phyloP scores from a whole-genome alignment of 1,140 invertebrate genomes.

The Drosophila lacteicornis region DNA sequence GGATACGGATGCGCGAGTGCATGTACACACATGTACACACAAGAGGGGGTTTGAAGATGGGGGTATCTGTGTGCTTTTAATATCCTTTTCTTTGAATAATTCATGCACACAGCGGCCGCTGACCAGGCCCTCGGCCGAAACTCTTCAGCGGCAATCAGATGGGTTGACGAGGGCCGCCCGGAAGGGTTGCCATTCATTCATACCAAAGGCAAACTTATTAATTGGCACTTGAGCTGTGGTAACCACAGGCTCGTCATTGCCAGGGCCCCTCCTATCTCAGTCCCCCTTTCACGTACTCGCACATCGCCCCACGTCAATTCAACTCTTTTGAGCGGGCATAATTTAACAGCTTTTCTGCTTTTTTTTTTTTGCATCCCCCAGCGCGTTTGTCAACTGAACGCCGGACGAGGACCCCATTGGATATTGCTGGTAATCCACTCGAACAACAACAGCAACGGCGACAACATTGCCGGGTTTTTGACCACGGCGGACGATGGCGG shows the following conservation, averaged over 20 bases:
- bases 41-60: slow-evolving; percentile 5
- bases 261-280: slow-evolving; percentile 1
- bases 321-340: slow-evolving; percentile 76
- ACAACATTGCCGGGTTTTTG: slow-evolving; percentile 42
- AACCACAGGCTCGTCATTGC: slow-evolving; percentile 40
- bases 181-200: slow-evolving; percentile 62
- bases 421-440: slow-evolving; percentile 75
- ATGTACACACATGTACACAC: slow-evolving; percentile 1
- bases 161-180: slow-evolving; percentile 57
- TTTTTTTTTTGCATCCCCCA: slow-evolving; percentile 25
- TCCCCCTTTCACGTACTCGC: not conserved
- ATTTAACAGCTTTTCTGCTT: slow-evolving; percentile 67
- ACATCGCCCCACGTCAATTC: slow-evolving; percentile 54
- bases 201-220: slow-evolving; percentile 78
- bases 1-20: slow-evolving; percentile 17
- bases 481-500: slow-evolving; percentile 35
- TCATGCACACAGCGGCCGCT: slow-evolving; percentile 59
- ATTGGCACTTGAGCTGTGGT: slow-evolving; percentile 80
- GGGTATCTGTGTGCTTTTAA: slow-evolving; percentile 74
- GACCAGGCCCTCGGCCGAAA: slow-evolving; percentile 50
- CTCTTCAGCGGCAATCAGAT: slow-evolving; percentile 67
- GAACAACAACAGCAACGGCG: slow-evolving; percentile 53
- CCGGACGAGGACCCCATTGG: slow-evolving; percentile 52
- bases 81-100: slow-evolving; percentile 81
- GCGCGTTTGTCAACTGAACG: slow-evolving; percentile 57